Conservation (phyloP, 2,888 invertebrate genomes). For the Leptura quadrifasciata region DNA sequence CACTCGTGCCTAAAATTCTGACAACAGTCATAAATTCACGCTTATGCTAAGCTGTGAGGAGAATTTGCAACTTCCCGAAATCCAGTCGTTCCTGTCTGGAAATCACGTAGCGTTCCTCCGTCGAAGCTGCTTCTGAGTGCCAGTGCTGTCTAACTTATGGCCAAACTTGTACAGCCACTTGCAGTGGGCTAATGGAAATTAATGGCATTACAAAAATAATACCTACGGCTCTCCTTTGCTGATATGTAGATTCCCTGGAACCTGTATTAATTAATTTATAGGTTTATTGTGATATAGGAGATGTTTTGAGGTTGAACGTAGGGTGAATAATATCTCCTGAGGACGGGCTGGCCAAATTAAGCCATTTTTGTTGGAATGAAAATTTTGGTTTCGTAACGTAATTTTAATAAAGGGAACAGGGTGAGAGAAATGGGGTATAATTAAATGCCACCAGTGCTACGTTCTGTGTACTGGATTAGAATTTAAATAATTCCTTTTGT, state of each 20-base stretch:
- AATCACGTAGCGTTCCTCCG: constrained; percentile 44
- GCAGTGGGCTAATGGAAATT: constrained; percentile 61
- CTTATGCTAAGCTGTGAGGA: neutral
- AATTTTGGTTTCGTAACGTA: constrained; percentile 18
- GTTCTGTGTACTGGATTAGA: neutral
- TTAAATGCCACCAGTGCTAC: neutral
- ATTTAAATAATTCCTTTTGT: neutral
- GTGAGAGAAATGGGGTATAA: neutral
- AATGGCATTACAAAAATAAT: constrained; percentile 58
- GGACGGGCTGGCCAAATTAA: neutral
- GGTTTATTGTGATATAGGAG: constrained; percentile 18
- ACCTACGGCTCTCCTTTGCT: constrained; percentile 37
- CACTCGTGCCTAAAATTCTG: too few relatives aligned
- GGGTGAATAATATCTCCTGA: constrained; percentile 18
- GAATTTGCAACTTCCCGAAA: constrained; percentile 31
- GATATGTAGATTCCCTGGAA: constrained; percentile 42
- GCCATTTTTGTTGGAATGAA: constrained; percentile 22
- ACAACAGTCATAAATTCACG: too few relatives aligned
- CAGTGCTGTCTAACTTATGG: constrained; percentile 55
- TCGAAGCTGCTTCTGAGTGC: constrained; percentile 56
- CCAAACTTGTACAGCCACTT: constrained; percentile 60
- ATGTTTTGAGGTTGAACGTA: neutral
- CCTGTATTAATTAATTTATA: constrained; percentile 41
- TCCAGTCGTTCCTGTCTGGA: constrained; percentile 42
- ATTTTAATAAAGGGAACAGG: neutral